phyloP scores from a whole-genome alignment of 2,888 invertebrate species.

The Himalopsyche anomala region DNA sequence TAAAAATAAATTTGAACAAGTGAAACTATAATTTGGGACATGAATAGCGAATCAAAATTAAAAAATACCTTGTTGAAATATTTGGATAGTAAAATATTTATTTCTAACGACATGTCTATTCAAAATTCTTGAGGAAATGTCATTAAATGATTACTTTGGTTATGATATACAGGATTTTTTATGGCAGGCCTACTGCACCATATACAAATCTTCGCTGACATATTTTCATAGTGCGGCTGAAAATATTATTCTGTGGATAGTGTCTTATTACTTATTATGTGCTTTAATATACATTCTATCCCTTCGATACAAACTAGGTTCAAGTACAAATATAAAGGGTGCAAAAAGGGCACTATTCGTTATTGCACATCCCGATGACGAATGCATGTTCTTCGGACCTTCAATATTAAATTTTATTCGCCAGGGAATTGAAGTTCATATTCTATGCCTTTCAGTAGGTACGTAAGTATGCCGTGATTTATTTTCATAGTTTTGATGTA shows the following conservation, averaged over 20 bases:
- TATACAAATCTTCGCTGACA: slow-evolving; percentile 50
- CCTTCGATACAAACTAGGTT: slow-evolving; percentile 50
- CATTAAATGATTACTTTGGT: slow-evolving; percentile 50
- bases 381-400: slow-evolving; percentile 99
- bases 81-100: neutral
- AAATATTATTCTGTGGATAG: slow-evolving; percentile 55
- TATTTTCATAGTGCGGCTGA: slow-evolving; percentile 53
- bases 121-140: slow-evolving; percentile 53
- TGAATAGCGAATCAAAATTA: slow-evolving; percentile 18
- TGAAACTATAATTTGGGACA: neutral
- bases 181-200: slow-evolving; percentile 50
- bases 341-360: slow-evolving; percentile 60
- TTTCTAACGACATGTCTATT: slow-evolving; percentile 11
- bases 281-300: slow-evolving; percentile 55
- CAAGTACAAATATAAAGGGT: slow-evolving; percentile 49
- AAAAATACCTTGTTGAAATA: neutral
- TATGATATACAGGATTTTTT: slow-evolving; percentile 57
- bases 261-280: slow-evolving; percentile 58
- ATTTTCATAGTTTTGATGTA: neutral
- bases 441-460: slow-evolving; percentile 93
- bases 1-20: slow-evolving; percentile 20
- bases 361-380: slow-evolving; percentile 97
- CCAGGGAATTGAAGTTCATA: slow-evolving; percentile 82
- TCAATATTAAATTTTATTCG: slow-evolving; percentile 84
- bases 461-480: slow-evolving; percentile 26